Base-by-base conservation (phyloP, 2,113 vertebrate species). In the Tetraodon nigroviridis region DNA sequence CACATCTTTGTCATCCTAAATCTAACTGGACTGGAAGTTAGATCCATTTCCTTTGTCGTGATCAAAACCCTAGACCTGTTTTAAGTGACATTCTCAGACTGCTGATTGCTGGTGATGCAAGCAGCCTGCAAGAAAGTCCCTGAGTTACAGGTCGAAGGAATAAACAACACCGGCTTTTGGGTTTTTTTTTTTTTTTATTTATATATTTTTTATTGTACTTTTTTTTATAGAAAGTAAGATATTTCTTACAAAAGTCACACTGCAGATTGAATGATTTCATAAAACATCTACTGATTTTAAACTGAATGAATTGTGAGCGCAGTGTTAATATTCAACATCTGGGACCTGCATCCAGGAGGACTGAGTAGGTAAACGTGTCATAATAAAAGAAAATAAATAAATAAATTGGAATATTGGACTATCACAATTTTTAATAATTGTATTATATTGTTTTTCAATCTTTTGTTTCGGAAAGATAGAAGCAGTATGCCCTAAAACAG, bases 21-120 rank as follows among this genome's bases (percentile, higher is more conserved):
- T 14, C 16, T 44, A 13, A 44, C 42, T 15, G 42, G 42, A 44
- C 42, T 27, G 42, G 42, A 44, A 6, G 16, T 44, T 13, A 44
- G 42, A 44, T 1, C 6, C 42, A 6, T 17, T 15, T 44, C 42
- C 42, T 44, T 44, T 13, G 16, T 44, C 13, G 48, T 81, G 98
- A 44, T 44, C 42, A 44, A 44, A 44, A 17, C 42, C 11, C 42
- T 6, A 13, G 16, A 44, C 16, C 4, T 1, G 42, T 15, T 44
- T 44, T 44, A 14, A 44, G 13, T 44, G 42, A 44, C 42, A 44
- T 17, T 7, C 42, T 17, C 42, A 44, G 42, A 15, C 13, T 44
- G 42, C 42, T 14, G 13, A 44, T 44, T 44, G 13, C 16, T 17
- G 14, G 42, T 44, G 42, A 44, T 44, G 42, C 42, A 44, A 44